These are phyloP conservation scores for Hiodon tergisus DNA, from an alignment of 2,113 vertebrate species.

Conservation along the genomic window DNA sequence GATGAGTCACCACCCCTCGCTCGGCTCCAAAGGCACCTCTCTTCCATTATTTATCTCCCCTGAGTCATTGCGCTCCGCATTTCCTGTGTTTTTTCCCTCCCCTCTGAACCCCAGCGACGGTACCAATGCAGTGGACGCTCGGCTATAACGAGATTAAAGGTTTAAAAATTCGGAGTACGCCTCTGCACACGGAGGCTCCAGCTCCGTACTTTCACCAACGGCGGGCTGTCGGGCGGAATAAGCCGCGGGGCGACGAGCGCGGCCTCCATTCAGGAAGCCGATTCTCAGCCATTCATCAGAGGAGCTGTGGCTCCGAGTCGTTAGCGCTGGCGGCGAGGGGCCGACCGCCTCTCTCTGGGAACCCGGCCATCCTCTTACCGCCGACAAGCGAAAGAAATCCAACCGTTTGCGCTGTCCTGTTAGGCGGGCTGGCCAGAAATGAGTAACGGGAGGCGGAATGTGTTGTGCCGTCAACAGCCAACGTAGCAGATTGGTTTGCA, in stretches of 20 bases:
- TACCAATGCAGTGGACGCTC: neutral
- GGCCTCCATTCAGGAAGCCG: neutral
- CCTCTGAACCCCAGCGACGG: neutral
- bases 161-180: neutral
- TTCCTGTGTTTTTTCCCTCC: neutral
- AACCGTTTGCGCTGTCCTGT: too few species aligned
- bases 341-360: neutral
- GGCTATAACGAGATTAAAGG: slow-evolving; percentile 10
- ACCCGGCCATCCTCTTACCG: too few species aligned
- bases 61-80: neutral
- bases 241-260: neutral
- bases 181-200: too few species aligned
- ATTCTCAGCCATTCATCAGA: neutral
- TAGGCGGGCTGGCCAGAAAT: neutral
- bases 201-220: too few species aligned
- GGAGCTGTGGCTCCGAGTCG: neutral
- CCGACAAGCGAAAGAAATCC: too few species aligned
- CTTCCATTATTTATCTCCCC: slow-evolving; percentile 37
- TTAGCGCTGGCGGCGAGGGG: neutral
- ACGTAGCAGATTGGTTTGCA: slow-evolving; percentile 38
- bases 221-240: too few species aligned
- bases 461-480: slow-evolving; percentile 4
- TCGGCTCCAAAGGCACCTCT: slow-evolving; percentile 14
- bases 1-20: slow-evolving; percentile 28
- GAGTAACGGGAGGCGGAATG: neutral